Percentiles rank a stretch among this genome's conserved stretches.
Evolutionary conservation across 2,888 invertebrate genomes (phyloP).

Genomic region (Drosophila paracracens): DNA sequence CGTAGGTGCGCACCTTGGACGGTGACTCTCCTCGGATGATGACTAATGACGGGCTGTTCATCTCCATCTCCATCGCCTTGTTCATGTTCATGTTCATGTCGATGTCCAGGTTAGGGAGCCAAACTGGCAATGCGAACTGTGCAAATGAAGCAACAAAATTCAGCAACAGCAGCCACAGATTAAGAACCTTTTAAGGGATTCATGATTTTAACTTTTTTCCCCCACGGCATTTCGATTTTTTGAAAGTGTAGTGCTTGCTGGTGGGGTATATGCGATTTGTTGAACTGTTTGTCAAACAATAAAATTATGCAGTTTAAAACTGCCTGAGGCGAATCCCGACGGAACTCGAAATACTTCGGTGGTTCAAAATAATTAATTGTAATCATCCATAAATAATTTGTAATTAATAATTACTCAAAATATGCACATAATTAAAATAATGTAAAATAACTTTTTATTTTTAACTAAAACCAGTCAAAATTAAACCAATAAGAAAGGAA

Average conservation of each 20-base stretch:
- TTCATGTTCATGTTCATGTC: not conserved
- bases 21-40: slow-evolving; percentile 55
- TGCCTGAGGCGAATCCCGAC: not conserved
- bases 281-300: not conserved
- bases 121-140: slow-evolving; percentile 7
- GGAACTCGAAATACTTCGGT: not conserved
- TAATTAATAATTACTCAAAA: not conserved
- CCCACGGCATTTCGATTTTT: slow-evolving; percentile 6
- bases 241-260: not conserved
- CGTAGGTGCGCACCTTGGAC: slow-evolving; percentile 33
- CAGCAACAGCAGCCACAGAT: slow-evolving; percentile 80
- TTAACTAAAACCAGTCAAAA: not conserved
- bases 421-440: not conserved
- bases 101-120: slow-evolving; percentile 11
- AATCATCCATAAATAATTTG: not conserved
- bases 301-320: not conserved
- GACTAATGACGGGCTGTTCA: slow-evolving; percentile 48
- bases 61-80: not conserved
- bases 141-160: slow-evolving; percentile 78
- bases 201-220: slow-evolving; percentile 61
- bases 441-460: not conserved
- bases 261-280: slow-evolving; percentile 2
- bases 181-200: slow-evolving; percentile 84
- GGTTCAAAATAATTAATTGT: not conserved
- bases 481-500: accelerated